A percentile compares a stretch with the other conserved stretches of the same genome.
These are phyloP conservation scores for Petrocephalus sullivani DNA, from an alignment of 2,797 vertebrate species.

Conservation along the genomic window DNA sequence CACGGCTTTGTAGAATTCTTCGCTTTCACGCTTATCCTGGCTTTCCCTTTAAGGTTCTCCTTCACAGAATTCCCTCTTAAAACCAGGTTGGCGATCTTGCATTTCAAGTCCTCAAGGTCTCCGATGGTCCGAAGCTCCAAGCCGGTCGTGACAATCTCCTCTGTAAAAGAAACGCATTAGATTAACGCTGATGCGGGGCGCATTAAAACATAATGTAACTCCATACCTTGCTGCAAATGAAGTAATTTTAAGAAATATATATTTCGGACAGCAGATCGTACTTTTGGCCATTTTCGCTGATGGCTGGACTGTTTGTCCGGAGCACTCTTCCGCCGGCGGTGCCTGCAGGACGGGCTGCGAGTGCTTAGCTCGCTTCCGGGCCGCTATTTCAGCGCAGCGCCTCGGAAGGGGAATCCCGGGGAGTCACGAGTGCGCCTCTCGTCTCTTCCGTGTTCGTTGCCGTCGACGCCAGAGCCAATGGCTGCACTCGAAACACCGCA, in stretches of 20 bases:
- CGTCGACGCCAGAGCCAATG: not conserved
- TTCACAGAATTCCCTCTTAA: not conserved
- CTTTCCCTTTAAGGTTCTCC: not conserved
- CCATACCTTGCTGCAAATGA: not conserved
- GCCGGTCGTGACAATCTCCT: not conserved
- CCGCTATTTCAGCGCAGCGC: not conserved
- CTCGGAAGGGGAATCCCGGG: not conserved
- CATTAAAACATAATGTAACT: not conserved
- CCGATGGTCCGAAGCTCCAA: slow-evolving; percentile 4
- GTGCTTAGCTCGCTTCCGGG: not conserved
- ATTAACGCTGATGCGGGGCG: not conserved
- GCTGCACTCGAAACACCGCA: not conserved
- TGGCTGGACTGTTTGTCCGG: not conserved
- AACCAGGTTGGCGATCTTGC: not conserved
- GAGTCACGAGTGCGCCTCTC: not conserved
- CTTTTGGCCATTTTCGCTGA: slow-evolving; percentile 17
- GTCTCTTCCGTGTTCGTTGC: not conserved
- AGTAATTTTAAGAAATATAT: not conserved
- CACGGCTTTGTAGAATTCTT: not conserved
- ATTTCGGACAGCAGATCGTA: not conserved
- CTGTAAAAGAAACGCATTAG: slow-evolving; percentile 5
- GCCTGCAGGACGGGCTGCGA: not conserved
- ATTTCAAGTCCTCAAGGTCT: not conserved
- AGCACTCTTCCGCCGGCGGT: not conserved
- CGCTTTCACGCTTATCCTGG: not conserved